Base-by-base conservation (phyloP, 2,888 invertebrate species). In the Coremacera marginata region DNA sequence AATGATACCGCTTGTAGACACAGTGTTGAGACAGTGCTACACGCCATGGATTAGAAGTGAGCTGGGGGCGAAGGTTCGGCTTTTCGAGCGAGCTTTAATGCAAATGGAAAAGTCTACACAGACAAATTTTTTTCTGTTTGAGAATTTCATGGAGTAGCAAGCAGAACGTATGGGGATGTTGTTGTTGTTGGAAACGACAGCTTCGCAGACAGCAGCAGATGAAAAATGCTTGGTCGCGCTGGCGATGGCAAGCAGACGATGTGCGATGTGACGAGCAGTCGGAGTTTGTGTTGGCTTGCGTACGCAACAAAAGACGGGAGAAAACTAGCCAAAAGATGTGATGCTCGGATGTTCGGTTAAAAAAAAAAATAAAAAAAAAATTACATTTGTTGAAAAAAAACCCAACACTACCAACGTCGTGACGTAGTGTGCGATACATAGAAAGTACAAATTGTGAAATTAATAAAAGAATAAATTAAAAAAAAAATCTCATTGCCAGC, bases 201-300 rank as follows among this genome's bases (percentile, higher is more conserved):
- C 67, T 37, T 67, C 67, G 27, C 60, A 27, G 60, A 60, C 60
- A 60, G 60, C 60, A 67, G 67, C 67, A 67, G 67, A 67, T 67
- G 44, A 60, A 67, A 44, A 67, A 25, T 70, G 70, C 55, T 37
- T 67, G 19, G 25, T 31, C 55, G 5, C 19, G 19, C 55, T n/a
- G 57, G 25, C 22, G 57, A 60, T 27, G 57, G 57, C 63, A 4
- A 63, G 63, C 63, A 63, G 63, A 63, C 31, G 68, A 68, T 51
- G 25, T 22, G 16, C 49, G 70, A 70, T 16, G 51, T 22, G 65
- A 63, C 49, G 19, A 63, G 76, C 73, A 83, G 84, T 83, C 82
- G 82, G 84, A 82, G 83, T 80, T 79, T 83, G 82, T 82, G 81
- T 82, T 84, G 82, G 81, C 78, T 78, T 78, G 82, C 77, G 80